A percentile compares a stretch with the other conserved stretches of the same genome.
These are phyloP conservation scores for Cuniculus paca DNA, from an alignment of 2,797 vertebrate species.

Conservation along the genomic window DNA sequence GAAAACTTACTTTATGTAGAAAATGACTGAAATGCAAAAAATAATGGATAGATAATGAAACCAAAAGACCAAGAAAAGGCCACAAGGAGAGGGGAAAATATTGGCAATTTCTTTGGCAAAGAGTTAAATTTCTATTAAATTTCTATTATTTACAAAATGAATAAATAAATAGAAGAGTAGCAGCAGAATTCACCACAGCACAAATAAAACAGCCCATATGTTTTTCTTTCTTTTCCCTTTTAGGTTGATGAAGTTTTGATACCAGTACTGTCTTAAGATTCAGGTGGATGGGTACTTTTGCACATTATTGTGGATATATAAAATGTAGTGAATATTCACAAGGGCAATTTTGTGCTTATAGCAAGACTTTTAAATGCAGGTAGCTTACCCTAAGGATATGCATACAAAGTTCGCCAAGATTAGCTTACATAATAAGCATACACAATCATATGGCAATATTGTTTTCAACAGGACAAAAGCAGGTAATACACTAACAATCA, in stretches of 20 bases:
- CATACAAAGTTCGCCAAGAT: conserved; percentile 24
- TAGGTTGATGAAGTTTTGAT: neutral
- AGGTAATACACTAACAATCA: conserved; percentile 11
- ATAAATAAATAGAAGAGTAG: neutral
- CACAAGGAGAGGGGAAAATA: neutral
- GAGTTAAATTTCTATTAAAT: neutral
- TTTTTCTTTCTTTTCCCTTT: neutral
- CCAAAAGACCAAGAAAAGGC: neutral
- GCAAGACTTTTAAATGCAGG: conserved; percentile 55
- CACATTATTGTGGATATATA: neutral
- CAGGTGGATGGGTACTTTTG: neutral
- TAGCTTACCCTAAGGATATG: neutral
- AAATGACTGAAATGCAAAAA: neutral
- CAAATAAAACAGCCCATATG: neutral
- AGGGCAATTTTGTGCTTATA: conserved; percentile 13
- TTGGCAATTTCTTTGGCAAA: neutral
- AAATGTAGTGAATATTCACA: conserved; percentile 20
- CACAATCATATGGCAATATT: neutral
- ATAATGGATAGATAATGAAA: neutral
- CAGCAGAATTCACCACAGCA: neutral
- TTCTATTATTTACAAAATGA: conserved; percentile 25
- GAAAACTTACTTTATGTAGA: neutral
- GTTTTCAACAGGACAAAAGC: conserved; percentile 42
- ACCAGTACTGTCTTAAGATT: neutral
- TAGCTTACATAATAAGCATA: neutral